phyloP scores from a whole-genome alignment of 2,888 invertebrate genomes.

The Eumacrocentrus americanus region DNA sequence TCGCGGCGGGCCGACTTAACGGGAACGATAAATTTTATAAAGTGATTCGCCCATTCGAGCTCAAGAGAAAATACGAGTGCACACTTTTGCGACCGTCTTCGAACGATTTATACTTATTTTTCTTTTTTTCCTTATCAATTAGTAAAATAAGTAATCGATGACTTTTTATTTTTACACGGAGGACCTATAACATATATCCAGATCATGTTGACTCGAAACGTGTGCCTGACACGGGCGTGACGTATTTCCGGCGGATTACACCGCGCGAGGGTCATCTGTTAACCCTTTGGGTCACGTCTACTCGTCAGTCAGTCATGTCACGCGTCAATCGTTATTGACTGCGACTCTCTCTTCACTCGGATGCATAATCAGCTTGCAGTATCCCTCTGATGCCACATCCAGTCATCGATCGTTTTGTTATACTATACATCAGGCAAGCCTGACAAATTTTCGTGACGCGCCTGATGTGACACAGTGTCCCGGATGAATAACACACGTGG shows the following conservation, averaged over 20 bases:
- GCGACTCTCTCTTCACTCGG: conserved; percentile 34
- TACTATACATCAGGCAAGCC: no score
- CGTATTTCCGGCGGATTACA: conserved; percentile 44
- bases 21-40: conserved; percentile 17
- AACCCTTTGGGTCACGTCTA: conserved; percentile 52
- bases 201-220: no score
- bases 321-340: conserved; percentile 53
- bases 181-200: no score
- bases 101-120: conserved; percentile 5
- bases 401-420: conserved; percentile 37
- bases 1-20: conserved; percentile 12
- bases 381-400: conserved; percentile 36
- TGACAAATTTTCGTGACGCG: no score
- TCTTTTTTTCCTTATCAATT: no score
- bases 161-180: no score
- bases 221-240: conserved; percentile 45
- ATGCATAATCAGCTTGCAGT: conserved; percentile 45
- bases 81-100: conserved; percentile 3
- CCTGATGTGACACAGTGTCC: no score
- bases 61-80: conserved; percentile 1
- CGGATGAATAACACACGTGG: no score
- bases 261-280: conserved; percentile 50
- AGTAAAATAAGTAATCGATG: no score
- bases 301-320: conserved; percentile 50
- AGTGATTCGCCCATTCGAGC: conserved; percentile 9